phyloP scores from a whole-genome alignment of 2,888 invertebrate species.

The Dendrolimus houi region DNA sequence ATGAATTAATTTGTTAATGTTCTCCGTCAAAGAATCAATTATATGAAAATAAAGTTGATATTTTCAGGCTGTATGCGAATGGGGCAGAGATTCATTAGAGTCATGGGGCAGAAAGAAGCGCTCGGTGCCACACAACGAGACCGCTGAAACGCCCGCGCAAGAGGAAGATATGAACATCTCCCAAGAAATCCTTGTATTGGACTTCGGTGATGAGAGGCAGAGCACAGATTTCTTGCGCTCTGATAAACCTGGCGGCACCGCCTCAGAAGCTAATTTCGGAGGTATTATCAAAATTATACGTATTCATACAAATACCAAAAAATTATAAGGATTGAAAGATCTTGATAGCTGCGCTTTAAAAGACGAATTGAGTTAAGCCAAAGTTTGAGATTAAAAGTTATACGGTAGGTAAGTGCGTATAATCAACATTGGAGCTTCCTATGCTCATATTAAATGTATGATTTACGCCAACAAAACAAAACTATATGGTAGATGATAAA shows the following conservation, averaged over 20 bases:
- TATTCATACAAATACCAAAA: background rate
- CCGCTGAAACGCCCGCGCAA: conserved; percentile 77
- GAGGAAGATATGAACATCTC: conserved; percentile 94
- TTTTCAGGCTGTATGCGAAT: conserved; percentile 89
- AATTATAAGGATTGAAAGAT: no score
- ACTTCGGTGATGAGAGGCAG: conserved; percentile 93
- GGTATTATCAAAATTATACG: conserved; percentile 50
- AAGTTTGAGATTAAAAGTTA: no score
- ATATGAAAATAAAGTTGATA: conserved; percentile 10
- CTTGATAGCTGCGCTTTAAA: no score
- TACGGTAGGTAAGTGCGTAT: no score
- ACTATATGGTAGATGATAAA: no score
- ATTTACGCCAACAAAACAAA: no score
- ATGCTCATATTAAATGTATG: no score
- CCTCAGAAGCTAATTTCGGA: conserved; percentile 81
- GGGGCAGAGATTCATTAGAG: conserved; percentile 92
- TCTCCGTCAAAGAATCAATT: no score
- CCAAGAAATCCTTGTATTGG: conserved; percentile 94
- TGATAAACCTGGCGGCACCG: conserved; percentile 81
- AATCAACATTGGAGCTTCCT: no score
- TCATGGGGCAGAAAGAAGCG: conserved; percentile 94
- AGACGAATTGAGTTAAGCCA: no score
- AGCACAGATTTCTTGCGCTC: conserved; percentile 85
- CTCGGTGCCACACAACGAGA: conserved; percentile 77
- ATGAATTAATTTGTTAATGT: no score